Evolutionary conservation across 1,140 invertebrate species (phyloP), one percentile per base, ranked within the genome.

Genomic region (Procambarus virginalis): DNA sequence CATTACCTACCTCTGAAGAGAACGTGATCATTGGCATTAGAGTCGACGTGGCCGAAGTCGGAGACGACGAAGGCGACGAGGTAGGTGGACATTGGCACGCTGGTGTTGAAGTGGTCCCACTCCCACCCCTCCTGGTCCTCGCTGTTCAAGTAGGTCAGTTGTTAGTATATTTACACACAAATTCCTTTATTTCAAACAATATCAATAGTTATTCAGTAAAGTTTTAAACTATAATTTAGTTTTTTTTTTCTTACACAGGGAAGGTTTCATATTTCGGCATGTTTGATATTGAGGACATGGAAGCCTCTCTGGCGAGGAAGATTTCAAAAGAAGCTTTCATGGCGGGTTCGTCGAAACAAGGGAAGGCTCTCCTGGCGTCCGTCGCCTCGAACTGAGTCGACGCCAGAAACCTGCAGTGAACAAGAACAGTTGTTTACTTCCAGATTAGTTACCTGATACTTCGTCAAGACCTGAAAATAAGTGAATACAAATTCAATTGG

Each of bases 301-400:
- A 94, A 77, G 95, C 94, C 55, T 95, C 94, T 91, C 96, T 95
- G 1, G 96, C 96, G 46, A 99, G 93, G 12, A 94, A 96, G 12
- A 99, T 95, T 46, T 94, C 94, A 93, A 98, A 99, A 8, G 95
- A 96, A 0, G 98, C 97, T 93, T 99, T 99, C 93, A 97, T 96
- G 6, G 94, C 95, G 0, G 98, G 98, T 93, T 99, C 98, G 93
- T 99, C 98, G 93, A 99, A 99, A 94, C 98, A 99, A 0, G 98
- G 98, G 93, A 99, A 99, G 51, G 79, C 79, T 34, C 51, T 81
- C 22, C 79, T 51, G 17, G 79, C 79, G 51, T 81, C 79, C 51
- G 96, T 97, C 0, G 97, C 95, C 93, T 99, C 96, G 92, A 99
- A 98, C 93, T 99, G 98, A 64, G 91, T 92, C 10, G 82, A 79